Percentiles rank a stretch among this genome's conserved stretches.
Conservation (phyloP, 2,888 invertebrate genomes). For the Cataglyphis altisquamis region DNA sequence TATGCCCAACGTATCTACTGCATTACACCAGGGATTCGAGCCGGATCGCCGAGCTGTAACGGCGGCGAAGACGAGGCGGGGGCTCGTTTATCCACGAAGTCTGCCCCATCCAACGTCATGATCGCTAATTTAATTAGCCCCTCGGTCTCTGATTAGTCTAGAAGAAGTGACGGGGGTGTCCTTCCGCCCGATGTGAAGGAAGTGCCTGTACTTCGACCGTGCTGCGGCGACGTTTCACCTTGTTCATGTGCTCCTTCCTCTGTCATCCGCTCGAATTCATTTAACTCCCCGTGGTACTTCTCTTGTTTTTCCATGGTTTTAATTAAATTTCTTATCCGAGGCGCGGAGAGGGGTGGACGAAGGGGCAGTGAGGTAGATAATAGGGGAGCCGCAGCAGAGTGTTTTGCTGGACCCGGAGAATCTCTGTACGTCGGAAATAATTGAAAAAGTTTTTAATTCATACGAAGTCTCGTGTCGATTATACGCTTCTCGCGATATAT, state of each 20-base stretch:
- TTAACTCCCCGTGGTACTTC: constrained; percentile 58
- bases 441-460: constrained; percentile 53
- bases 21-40: constrained; percentile 79
- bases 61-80: constrained; percentile 51
- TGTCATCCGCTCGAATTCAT: constrained; percentile 65
- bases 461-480: constrained; percentile 35
- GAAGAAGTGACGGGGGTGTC: constrained; percentile 56
- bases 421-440: constrained; percentile 56
- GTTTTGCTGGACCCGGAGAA: constrained; percentile 49
- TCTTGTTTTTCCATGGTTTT: constrained; percentile 66
- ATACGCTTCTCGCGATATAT: constrained; percentile 5
- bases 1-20: constrained; percentile 74
- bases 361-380: constrained; percentile 33
- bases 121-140: constrained; percentile 77
- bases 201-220: constrained; percentile 40
- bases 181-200: constrained; percentile 42
- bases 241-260: constrained; percentile 55
- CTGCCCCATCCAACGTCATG: constrained; percentile 64
- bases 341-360: constrained; percentile 38
- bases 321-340: constrained; percentile 71
- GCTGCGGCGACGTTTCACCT: constrained; percentile 39
- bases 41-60: constrained; percentile 67
- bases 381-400: constrained; percentile 35
- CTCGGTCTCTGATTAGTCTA: constrained; percentile 71
- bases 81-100: constrained; percentile 57